phyloP scores from a whole-genome alignment of 2,888 invertebrate species.

The Hecatera dysodea region DNA sequence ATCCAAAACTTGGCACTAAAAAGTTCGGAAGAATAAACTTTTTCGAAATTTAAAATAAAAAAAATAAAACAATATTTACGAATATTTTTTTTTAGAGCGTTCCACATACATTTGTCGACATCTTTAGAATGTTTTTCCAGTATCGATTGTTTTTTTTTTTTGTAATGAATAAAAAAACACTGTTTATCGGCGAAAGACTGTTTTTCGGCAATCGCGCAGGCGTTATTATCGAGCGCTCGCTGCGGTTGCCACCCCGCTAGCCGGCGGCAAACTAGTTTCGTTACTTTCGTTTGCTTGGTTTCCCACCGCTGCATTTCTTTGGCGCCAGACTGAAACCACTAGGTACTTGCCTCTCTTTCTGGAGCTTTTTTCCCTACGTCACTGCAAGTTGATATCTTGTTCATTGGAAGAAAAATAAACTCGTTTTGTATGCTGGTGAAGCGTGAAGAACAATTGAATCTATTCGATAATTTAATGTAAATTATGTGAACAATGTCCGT shows the following conservation, averaged over 20 bases:
- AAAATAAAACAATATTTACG: background rate
- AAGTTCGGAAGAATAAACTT: slow-evolving; percentile 45
- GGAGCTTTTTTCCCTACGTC: slow-evolving; percentile 52
- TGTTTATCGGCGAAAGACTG: slow-evolving; percentile 1
- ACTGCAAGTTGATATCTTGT: slow-evolving; percentile 20
- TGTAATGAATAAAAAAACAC: background rate
- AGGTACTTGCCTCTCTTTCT: slow-evolving; percentile 50
- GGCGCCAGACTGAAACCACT: slow-evolving; percentile 63
- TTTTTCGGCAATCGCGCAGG: slow-evolving; percentile 47
- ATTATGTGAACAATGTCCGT: slow-evolving; percentile 19
- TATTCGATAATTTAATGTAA: slow-evolving; percentile 22
- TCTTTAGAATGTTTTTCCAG: background rate
- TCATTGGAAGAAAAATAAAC: slow-evolving; percentile 22
- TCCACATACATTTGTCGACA: slow-evolving; percentile 8
- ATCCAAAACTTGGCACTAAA: slow-evolving; percentile 41
- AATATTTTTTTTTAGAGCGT: background rate
- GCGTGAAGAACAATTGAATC: slow-evolving; percentile 36
- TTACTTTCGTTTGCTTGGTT: slow-evolving; percentile 71
- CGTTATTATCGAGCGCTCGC: slow-evolving; percentile 60
- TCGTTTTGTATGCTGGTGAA: slow-evolving; percentile 37
- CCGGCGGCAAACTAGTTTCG: slow-evolving; percentile 74
- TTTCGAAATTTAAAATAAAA: slow-evolving; percentile 4
- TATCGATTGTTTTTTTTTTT: background rate
- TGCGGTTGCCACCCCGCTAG: slow-evolving; percentile 64
- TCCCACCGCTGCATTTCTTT: slow-evolving; percentile 70